Evolutionary conservation across 2,888 invertebrate genomes (phyloP).

Genomic region (Hypselothyrea guttata): DNA sequence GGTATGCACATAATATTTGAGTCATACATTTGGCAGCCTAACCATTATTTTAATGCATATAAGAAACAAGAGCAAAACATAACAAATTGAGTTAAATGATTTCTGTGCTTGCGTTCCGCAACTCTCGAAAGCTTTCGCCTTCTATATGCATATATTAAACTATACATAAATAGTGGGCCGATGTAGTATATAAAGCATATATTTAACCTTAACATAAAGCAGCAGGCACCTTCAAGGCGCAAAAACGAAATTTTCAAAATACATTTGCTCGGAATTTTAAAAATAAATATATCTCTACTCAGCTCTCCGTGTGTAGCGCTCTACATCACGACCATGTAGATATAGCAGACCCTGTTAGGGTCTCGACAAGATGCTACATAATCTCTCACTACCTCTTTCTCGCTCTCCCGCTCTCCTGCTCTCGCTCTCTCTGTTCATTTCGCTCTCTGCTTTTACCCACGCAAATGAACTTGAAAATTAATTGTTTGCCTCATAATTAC

Average conservation of each 20-base stretch:
- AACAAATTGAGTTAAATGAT: constrained; percentile 45
- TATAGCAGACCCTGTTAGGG: constrained; percentile 46
- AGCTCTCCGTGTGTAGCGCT: constrained; percentile 20
- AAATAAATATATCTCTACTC: constrained; percentile 62
- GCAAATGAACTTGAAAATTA: constrained; percentile 73
- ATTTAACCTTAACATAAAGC: constrained; percentile 76
- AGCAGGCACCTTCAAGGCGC: constrained; percentile 64
- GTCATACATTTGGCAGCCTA: constrained; percentile 39
- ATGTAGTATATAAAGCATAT: constrained; percentile 19
- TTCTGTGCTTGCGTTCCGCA: constrained; percentile 23
- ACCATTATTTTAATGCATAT: constrained; percentile 21
- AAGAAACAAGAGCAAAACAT: constrained; percentile 5
- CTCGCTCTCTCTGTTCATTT: background rate
- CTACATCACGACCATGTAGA: constrained; percentile 18
- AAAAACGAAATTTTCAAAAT: constrained; percentile 55
- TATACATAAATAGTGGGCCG: constrained; percentile 27
- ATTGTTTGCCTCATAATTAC: constrained; percentile 62
- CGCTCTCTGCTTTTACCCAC: constrained; percentile 43
- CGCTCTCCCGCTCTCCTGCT: background rate
- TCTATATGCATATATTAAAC: constrained; percentile 41
- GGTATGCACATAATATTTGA: constrained; percentile 40
- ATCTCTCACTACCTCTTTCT: background rate
- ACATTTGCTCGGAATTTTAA: constrained; percentile 72
- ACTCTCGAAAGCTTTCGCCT: constrained; percentile 50
- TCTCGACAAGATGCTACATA: constrained; percentile 26